Conservation (phyloP, 2,113 vertebrate species). For the Myotis brandtii region DNA sequence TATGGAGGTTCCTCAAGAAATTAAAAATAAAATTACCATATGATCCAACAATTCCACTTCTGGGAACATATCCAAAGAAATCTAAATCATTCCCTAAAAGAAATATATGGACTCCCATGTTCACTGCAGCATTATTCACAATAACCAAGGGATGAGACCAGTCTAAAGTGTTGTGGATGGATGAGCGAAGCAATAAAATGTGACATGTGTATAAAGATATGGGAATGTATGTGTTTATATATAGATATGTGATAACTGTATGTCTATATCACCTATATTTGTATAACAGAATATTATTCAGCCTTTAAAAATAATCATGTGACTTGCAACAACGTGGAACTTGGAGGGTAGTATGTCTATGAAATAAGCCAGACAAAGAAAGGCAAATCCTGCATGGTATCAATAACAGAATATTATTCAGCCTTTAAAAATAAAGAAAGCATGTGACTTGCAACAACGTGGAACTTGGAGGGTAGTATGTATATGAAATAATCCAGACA, state of each 20-base stretch:
- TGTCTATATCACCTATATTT: background rate
- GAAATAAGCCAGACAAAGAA: background rate
- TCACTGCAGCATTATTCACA: background rate
- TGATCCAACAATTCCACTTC: background rate
- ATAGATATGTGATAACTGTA: background rate
- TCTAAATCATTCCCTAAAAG: background rate
- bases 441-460: no score
- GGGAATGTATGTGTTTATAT: background rate
- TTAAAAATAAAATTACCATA: background rate
- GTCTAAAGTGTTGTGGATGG: background rate
- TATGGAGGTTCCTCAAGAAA: background rate
- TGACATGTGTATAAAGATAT: background rate
- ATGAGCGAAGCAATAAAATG: background rate
- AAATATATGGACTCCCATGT: background rate
- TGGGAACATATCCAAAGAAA: background rate
- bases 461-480: no score
- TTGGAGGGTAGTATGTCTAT: background rate
- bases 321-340: background rate
- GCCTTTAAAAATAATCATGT: background rate
- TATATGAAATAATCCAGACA: no score
- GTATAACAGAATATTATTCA: background rate
- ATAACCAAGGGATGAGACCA: background rate
- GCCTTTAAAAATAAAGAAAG: no score
- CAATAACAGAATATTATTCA: no score
- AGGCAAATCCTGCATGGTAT: background rate